Evolutionary conservation across 2,113 vertebrate species (phyloP), one percentile per base, ranked within the genome.

Genomic region (Ophthalmotilapia sp.): DNA sequence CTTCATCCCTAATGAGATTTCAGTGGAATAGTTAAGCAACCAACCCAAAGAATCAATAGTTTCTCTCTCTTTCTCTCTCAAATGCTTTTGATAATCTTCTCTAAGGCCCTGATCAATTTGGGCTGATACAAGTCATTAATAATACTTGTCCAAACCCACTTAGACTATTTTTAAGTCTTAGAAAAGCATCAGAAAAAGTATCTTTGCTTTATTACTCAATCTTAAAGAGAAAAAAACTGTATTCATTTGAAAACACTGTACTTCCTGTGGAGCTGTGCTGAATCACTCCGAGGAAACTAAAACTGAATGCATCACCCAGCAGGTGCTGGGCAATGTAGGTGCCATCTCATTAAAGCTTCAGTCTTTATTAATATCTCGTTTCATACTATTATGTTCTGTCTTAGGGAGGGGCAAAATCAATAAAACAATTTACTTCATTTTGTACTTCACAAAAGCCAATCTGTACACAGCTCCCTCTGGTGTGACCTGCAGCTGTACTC

Each of bases 21-120:
- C 91, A 89, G 91, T 92, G 84, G 85, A 92, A 86, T 94, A 91
- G 93, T 92, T 94, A 91, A 95, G 94, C 87, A 93, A 91, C 88
- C 90, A 91, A 88, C 88, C 79, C 80, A 2, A 51, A 68, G 60
- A 91, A 96, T 96, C 96, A 89, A 96, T 96, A 87, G 68, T 60
- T 94, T 91, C 79, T 88, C 92, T 94, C 92, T 86, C 82, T 85
- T 87, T 92, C 87, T 88, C 93, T 92, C 84, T 95, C 88, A 92
- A 94, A 92, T 90, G 90, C 94, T 93, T 96, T 95, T 96, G 94
- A 96, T 96, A 94, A 96, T 95, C 93, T 94, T 92, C 88, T 94
- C 91, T 89, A 68, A 96, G 89, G 89, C 94, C 68, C 89, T 93
- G 90, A 94, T 96, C 92, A 95, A 94, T 96, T 93, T 90, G 77